Percentiles rank a stretch among this genome's conserved stretches.
Evolutionary conservation across 2,888 invertebrate genomes (phyloP).

Genomic region (Heliconius ethilla): DNA sequence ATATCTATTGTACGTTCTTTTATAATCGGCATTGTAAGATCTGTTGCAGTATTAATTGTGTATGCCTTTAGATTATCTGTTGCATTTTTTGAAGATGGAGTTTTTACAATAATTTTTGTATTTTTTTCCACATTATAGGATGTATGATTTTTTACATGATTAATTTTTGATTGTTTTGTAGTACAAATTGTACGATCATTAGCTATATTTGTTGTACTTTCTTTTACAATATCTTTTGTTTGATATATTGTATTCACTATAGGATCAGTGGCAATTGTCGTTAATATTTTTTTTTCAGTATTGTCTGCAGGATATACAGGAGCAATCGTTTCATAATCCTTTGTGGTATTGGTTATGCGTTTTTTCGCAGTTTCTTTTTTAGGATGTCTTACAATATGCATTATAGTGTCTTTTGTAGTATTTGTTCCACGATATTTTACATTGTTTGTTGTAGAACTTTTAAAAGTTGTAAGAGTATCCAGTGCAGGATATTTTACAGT

Average conservation of each 20-base stretch:
- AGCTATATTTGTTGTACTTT: background rate
- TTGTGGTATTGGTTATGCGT: too few species aligned
- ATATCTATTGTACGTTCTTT: background rate
- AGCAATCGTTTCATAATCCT: background rate
- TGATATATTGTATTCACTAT: background rate
- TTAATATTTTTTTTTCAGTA: background rate
- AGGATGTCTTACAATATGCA: background rate
- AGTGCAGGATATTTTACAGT: background rate
- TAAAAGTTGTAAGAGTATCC: background rate
- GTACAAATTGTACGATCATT: background rate
- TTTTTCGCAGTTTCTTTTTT: too few species aligned
- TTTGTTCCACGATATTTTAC: background rate
- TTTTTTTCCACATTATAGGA: background rate
- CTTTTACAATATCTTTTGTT: background rate
- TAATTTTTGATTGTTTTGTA: background rate
- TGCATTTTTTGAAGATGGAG: background rate
- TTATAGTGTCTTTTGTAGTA: background rate
- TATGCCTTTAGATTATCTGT: background rate
- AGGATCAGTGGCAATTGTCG: background rate
- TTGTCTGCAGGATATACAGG: background rate
- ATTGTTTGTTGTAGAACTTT: background rate
- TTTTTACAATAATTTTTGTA: background rate
- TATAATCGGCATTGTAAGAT: background rate
- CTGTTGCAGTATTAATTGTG: background rate
- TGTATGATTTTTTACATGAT: background rate